These are phyloP conservation scores for Dendrophyllia cribrosa DNA, from an alignment of 64 coral and sea anemone species.

Conservation along the genomic window DNA sequence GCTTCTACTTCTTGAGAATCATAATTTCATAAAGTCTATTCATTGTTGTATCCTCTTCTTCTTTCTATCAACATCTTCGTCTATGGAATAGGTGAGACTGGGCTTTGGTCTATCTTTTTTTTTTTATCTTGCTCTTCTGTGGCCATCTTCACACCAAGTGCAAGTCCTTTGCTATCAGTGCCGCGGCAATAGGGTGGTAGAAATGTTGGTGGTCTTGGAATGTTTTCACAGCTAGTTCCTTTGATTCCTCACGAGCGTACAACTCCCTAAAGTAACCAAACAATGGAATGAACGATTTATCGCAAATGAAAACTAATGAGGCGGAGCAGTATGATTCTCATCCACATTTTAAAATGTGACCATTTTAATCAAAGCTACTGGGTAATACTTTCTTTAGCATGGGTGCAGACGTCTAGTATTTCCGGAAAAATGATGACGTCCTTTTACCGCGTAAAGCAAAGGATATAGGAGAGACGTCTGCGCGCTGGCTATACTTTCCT, in stretches of 20 bases:
- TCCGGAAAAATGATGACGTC: too few relatives aligned
- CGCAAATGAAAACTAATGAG: background rate
- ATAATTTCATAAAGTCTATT: too few relatives aligned
- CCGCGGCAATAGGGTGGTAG: conserved; percentile 83
- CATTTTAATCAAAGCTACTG: too few relatives aligned
- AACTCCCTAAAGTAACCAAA: conserved; percentile 64
- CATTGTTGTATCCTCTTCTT: too few relatives aligned
- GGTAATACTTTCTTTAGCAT: too few relatives aligned
- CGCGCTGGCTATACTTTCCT: too few relatives aligned
- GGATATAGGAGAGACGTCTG: too few relatives aligned
- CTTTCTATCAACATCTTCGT: background rate
- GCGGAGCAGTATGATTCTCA: background rate
- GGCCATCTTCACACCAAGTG: conserved; percentile 10
- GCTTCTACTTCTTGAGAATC: too few relatives aligned
- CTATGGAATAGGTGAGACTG: background rate
- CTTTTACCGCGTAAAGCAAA: too few relatives aligned
- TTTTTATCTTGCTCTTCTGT: background rate
- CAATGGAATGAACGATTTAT: background rate
- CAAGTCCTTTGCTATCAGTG: conserved; percentile 79
- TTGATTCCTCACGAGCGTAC: conserved; percentile 79
- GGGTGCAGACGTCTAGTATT: too few relatives aligned
- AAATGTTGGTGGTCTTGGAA: conserved; percentile 69
- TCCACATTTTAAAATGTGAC: background rate
- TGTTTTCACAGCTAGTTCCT: conserved; percentile 76
- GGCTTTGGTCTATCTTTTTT: background rate